These are phyloP conservation scores for Pristionchus maxplancki DNA, from an alignment of 2,888 invertebrate genomes.

Conservation along the genomic window DNA sequence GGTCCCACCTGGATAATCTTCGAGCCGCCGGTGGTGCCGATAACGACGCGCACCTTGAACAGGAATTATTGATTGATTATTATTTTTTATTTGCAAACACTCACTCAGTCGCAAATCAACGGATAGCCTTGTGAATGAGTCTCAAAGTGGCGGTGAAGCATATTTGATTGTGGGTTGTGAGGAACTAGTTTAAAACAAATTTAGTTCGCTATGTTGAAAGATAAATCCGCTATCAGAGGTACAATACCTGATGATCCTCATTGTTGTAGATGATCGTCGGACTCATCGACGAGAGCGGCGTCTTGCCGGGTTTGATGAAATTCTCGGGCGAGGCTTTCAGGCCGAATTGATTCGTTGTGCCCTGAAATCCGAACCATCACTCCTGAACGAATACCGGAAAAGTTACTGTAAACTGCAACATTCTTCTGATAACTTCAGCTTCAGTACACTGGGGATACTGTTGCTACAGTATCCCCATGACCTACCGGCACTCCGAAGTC, in stretches of 20 bases:
- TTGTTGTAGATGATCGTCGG: conserved; percentile 7
- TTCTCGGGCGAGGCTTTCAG: not conserved
- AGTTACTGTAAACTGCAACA: too few species aligned
- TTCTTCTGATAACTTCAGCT: too few species aligned
- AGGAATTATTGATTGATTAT: not conserved
- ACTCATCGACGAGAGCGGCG: conserved; percentile 27
- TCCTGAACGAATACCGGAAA: too few species aligned
- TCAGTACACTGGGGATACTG: too few species aligned
- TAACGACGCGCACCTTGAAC: not conserved
- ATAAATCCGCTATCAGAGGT: too few species aligned
- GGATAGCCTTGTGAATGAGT: not conserved
- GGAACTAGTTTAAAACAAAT: not conserved
- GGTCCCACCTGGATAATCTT: conserved; percentile 43
- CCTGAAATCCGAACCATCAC: too few species aligned
- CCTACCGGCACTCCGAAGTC: conserved; percentile 13
- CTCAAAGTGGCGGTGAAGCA: not conserved
- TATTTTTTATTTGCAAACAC: not conserved
- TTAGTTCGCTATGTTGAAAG: not conserved
- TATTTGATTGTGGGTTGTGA: not conserved
- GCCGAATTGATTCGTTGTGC: not conserved
- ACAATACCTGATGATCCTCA: not conserved
- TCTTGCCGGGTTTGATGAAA: not conserved
- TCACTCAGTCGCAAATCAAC: not conserved
- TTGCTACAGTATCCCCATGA: not conserved
- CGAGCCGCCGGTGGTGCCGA: conserved; percentile 46